Conservation (phyloP, 2,888 invertebrate species). For the Cataglyphis livida region DNA sequence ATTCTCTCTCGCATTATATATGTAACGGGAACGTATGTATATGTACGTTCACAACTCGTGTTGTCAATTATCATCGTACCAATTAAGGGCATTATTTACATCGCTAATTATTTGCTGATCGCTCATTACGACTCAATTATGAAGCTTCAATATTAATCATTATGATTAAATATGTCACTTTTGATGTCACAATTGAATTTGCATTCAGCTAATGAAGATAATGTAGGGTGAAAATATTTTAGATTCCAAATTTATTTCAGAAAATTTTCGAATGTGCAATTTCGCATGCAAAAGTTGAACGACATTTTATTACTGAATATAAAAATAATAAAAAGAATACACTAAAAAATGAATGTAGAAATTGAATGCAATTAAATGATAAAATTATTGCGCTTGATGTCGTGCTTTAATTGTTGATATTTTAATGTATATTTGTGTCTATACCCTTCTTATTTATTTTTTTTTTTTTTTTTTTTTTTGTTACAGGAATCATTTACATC, state of each 20-base stretch:
- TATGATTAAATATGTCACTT: background rate
- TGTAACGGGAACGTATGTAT: background rate
- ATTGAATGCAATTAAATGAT: background rate
- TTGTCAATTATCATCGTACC: background rate
- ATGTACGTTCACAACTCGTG: background rate
- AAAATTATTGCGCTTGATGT: background rate
- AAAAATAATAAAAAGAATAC: background rate
- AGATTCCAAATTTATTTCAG: background rate
- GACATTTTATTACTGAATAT: background rate
- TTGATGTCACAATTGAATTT: conserved; percentile 1
- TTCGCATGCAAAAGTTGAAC: background rate
- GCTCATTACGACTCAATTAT: background rate
- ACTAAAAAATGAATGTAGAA: background rate
- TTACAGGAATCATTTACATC: conserved; percentile 85
- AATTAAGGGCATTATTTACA: background rate
- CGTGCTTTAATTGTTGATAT: background rate
- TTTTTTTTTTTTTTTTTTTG: conserved; percentile 26
- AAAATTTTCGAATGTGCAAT: background rate
- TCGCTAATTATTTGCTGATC: background rate
- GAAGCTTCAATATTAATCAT: background rate
- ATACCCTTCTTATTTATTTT: background rate
- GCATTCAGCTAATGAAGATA: background rate
- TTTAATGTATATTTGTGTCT: background rate
- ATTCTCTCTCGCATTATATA: background rate
- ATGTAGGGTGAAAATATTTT: background rate